Evolutionary conservation across 2,888 invertebrate genomes (phyloP).

Genomic region (Himalopsyche anomala): DNA sequence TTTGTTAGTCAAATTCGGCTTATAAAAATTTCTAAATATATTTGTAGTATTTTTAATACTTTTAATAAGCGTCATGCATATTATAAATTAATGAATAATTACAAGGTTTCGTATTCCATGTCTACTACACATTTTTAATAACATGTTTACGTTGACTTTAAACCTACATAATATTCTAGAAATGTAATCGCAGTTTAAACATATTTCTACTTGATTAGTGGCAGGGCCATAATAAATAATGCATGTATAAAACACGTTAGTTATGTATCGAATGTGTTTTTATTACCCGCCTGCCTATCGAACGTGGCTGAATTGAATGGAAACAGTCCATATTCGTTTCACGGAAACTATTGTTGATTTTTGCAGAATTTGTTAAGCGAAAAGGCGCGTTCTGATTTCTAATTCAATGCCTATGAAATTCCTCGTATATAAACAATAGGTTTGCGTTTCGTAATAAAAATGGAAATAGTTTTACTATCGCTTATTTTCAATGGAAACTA

Average conservation of each 20-base stretch:
- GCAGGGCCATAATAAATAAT: background rate
- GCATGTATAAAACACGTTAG: background rate
- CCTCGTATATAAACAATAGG: background rate
- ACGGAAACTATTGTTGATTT: constrained; percentile 18
- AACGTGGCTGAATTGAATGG: background rate
- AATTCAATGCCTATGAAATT: constrained; percentile 2
- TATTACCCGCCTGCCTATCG: background rate
- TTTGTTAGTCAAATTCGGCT: no score
- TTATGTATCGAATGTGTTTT: constrained; percentile 7
- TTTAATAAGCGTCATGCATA: no score
- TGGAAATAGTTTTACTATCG: no score
- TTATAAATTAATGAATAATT: background rate
- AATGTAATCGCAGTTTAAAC: background rate
- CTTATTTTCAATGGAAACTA: no score
- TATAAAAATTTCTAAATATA: no score
- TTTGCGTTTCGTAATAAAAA: background rate
- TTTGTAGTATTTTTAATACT: no score
- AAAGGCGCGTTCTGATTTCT: constrained; percentile 30
- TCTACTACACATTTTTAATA: background rate
- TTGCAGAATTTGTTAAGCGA: background rate
- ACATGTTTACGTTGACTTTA: background rate
- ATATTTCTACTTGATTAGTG: background rate
- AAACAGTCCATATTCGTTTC: background rate
- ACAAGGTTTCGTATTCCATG: constrained; percentile 19
- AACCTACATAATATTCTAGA: background rate